Percentiles rank a stretch among this genome's conserved stretches.
phyloP scores from a whole-genome alignment of 2,888 invertebrate species.

The Ochlodes sylvanus region DNA sequence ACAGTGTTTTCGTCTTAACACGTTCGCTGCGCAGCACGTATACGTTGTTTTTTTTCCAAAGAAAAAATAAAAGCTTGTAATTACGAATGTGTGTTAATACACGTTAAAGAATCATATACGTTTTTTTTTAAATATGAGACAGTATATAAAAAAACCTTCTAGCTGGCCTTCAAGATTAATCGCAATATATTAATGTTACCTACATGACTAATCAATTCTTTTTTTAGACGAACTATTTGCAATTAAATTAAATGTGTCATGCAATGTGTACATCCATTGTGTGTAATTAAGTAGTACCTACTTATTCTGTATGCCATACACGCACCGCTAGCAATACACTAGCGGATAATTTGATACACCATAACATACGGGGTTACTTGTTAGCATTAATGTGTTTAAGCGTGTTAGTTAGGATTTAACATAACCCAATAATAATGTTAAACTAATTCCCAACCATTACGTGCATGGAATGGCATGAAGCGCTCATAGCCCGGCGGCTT shows the following conservation, averaged over 20 bases:
- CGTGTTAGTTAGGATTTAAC: background rate
- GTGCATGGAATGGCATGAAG: no score
- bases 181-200: background rate
- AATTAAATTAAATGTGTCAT: conserved; percentile 18
- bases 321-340: background rate
- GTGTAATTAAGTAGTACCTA: conserved; percentile 4
- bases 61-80: no score
- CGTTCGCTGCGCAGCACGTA: no score
- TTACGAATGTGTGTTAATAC: no score
- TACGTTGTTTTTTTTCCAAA: no score
- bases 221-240: conserved; percentile 14
- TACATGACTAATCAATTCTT: conserved; percentile 13
- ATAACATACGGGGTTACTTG: background rate
- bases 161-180: background rate
- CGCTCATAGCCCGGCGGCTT: no score
- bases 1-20: no score
- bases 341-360: no score
- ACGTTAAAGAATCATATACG: no score
- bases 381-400: background rate
- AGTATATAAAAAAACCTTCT: no score
- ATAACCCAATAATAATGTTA: background rate
- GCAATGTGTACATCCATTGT: conserved; percentile 12
- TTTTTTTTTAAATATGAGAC: no score
- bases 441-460: no score
- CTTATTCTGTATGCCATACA: conserved; percentile 1